Evolutionary conservation across 2,888 invertebrate species (phyloP).

Genomic region (Argyresthia goedartella): DNA sequence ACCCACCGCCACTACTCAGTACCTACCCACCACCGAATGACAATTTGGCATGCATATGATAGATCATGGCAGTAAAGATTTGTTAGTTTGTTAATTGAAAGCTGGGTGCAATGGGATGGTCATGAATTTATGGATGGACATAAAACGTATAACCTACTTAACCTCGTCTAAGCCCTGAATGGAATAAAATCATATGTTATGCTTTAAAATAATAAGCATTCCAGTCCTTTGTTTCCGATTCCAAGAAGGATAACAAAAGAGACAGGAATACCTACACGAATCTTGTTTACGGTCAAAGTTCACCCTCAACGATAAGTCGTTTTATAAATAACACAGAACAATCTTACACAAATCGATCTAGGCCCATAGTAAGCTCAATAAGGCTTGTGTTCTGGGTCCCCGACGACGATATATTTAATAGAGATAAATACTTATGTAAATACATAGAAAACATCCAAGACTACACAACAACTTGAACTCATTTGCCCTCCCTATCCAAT

Average conservation of each 20-base stretch:
- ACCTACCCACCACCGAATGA: background rate
- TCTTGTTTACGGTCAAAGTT: background rate
- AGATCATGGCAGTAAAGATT: conserved; percentile 3
- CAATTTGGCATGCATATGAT: conserved; percentile 5
- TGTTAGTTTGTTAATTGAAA: conserved; percentile 7
- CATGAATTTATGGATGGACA: background rate
- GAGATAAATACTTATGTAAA: too few species aligned
- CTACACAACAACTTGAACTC: background rate
- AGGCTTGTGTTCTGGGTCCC: too few species aligned
- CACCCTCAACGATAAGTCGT: background rate
- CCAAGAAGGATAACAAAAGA: too few species aligned
- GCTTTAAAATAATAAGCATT: too few species aligned
- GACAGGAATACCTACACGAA: background rate
- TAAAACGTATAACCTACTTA: background rate
- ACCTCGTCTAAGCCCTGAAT: too few species aligned
- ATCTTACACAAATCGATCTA: too few species aligned
- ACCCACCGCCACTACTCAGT: background rate
- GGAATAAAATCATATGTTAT: too few species aligned
- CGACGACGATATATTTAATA: too few species aligned
- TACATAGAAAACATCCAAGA: too few species aligned
- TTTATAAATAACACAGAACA: too few species aligned
- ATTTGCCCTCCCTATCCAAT: background rate
- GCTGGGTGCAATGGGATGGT: background rate
- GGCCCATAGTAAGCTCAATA: too few species aligned
- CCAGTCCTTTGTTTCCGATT: too few species aligned